Conservation (phyloP, 2,888 invertebrate genomes). For the Eledone cirrhosa region DNA sequence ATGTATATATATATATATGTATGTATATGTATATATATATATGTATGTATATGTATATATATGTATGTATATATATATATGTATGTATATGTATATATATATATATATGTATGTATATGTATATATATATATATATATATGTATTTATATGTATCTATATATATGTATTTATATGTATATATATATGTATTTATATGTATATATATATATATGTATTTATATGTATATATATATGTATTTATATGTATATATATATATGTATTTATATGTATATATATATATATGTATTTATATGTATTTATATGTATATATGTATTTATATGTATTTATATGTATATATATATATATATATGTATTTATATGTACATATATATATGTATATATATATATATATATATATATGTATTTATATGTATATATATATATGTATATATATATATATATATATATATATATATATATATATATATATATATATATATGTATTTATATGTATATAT, state of each 20-base stretch:
- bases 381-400: slow-evolving; percentile 2
- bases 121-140: background rate
- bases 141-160: background rate
- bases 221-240: background rate
- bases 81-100: background rate
- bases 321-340: background rate
- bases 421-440: background rate
- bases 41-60: background rate
- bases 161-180: background rate
- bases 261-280: background rate
- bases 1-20: background rate
- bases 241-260: background rate
- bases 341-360: background rate
- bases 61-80: background rate
- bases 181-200: background rate
- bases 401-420: background rate
- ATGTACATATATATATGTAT: background rate
- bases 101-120: background rate
- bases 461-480: background rate
- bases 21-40: slow-evolving; percentile 2
- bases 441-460: slow-evolving; percentile 2
- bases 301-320: background rate
- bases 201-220: background rate
- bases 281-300: background rate
- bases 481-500: background rate